Evolutionary conservation across 2,888 invertebrate species (phyloP).

Genomic region (Minunthozetes semirufus): DNA sequence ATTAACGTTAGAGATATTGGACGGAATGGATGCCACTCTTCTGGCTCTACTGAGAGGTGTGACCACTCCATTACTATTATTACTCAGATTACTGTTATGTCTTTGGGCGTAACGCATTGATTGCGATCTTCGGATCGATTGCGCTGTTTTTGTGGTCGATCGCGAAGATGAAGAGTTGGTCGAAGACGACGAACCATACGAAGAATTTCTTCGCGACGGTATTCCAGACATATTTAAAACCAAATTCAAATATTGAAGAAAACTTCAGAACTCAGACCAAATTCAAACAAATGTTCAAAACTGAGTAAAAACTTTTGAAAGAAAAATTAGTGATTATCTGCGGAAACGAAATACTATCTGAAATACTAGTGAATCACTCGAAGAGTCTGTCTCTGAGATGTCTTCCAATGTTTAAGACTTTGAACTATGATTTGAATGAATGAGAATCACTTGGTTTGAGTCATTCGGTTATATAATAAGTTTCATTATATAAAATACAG

Average conservation of each 20-base stretch:
- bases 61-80: not conserved
- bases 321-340: no score
- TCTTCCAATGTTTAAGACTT: no score
- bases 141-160: not conserved
- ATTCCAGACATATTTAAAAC: not conserved
- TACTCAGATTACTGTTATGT: constrained; percentile 18
- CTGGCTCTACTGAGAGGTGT: constrained; percentile 2
- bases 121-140: constrained; percentile 18
- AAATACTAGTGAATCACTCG: no score
- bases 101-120: constrained; percentile 29
- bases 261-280: no score
- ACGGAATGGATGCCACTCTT: constrained; percentile 14
- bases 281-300: no score
- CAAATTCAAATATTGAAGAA: no score
- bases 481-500: not conserved
- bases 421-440: not conserved
- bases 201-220: constrained; percentile 4
- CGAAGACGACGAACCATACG: constrained; percentile 14
- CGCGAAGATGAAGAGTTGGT: not conserved
- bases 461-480: constrained; percentile 8
- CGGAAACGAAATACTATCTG: not conserved
- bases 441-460: not conserved
- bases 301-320: no score
- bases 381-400: no score
- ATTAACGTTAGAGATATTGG: not conserved